Base-by-base conservation (phyloP, 1,140 invertebrate species). In the Semibalanus balanoides region DNA sequence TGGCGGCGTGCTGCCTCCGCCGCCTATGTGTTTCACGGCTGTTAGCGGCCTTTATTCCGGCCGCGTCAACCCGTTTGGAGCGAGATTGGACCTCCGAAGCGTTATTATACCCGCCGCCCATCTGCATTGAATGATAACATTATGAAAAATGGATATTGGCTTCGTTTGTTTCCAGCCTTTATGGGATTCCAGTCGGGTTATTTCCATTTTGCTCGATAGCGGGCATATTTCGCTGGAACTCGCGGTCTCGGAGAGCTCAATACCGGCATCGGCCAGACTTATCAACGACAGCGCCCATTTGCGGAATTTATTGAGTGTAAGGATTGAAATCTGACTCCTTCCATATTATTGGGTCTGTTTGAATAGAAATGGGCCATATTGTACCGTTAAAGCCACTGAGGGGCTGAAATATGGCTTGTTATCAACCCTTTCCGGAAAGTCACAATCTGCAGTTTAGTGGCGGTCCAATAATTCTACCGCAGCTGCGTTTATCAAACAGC, bases 91-190 rank as follows among this genome's bases (percentile, higher is more conserved):
- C 51, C 51, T 25, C 1, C 51, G 51, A 64, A 64, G 7, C 51
- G 51, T 64, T 64, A 64, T 64, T 64, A 64, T 64, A 64, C 11
- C 51, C 11, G 14, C 51, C 51, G 51, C 51, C 51, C 51, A 64
- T 64, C 51, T 64, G 51, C 51, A 64, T 64, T 64, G 51, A 64
- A 64, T 64, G 51, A 64, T 64, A 64, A 64, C 51, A 64, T 64
- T 64, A 64, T 64, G 51, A 64, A 64, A 64, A 64, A 64, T 64
- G 51, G 51, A 64, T 64, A 64, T 64, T 64, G 51, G 51, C 51
- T 64, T 64, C 51, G 51, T 64, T 64, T 64, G 51, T 64, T 64
- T 64, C 51, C 51, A 11, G 51, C 51, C 51, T 64, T 64, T 64
- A 64, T 64, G 51, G 51, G 51, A 64, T 64, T 64, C 51, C 51